These are phyloP conservation scores for Notolabrus celidotus DNA, from an alignment of 2,797 vertebrate species.

Conservation along the genomic window DNA sequence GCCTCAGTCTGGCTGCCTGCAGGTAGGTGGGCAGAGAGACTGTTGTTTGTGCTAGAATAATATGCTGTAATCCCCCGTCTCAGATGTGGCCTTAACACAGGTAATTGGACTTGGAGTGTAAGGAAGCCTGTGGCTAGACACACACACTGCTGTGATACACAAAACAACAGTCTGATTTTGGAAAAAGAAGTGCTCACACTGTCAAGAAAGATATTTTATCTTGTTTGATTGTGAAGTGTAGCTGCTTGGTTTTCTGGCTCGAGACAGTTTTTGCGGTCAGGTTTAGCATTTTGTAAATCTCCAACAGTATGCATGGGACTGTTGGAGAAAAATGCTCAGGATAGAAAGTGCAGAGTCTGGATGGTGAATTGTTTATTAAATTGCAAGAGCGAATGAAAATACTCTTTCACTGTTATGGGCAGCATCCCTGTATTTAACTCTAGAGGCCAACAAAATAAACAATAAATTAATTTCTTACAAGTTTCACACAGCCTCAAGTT, in stretches of 20 bases:
- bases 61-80: constrained; percentile 79
- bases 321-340: neutral
- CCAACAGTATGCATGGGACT: neutral
- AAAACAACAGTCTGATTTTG: constrained; percentile 36
- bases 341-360: too few species aligned
- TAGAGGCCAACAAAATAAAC: too few species aligned
- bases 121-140: constrained; percentile 70
- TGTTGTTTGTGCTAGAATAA: constrained; percentile 84
- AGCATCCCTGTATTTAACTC: too few species aligned
- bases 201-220: constrained; percentile 20
- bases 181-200: constrained; percentile 49
- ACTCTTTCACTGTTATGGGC: too few species aligned
- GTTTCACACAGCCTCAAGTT: too few species aligned
- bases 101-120: constrained; percentile 83
- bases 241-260: constrained; percentile 21
- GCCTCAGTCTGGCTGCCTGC: constrained; percentile 70
- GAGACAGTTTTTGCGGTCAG: neutral
- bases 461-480: too few species aligned
- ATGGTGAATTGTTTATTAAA: too few species aligned
- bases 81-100: constrained; percentile 80
- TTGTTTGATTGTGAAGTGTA: constrained; percentile 22
- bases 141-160: constrained; percentile 45
- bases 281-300: constrained; percentile 8
- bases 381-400: too few species aligned
- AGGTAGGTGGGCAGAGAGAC: constrained; percentile 79